phyloP scores from a whole-genome alignment of 2,888 invertebrate species.

The Agrenia bidenticulata region DNA sequence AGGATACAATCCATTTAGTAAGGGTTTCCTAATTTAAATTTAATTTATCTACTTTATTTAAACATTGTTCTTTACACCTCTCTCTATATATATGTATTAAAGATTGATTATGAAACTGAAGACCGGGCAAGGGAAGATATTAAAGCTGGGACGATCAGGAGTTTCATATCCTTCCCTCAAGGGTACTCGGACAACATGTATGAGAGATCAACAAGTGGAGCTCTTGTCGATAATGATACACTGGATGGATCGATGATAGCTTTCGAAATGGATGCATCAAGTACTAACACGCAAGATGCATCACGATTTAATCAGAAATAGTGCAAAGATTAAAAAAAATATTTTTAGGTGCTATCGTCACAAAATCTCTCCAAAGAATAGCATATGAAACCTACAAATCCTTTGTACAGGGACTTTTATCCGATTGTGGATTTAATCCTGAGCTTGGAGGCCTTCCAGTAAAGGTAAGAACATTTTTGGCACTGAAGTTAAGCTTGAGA shows the following conservation, averaged over 20 bases:
- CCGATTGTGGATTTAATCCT: conserved; percentile 19
- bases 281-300: no score
- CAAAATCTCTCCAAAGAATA: conserved; percentile 12
- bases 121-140: conserved; percentile 72
- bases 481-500: no score
- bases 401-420: conserved; percentile 11
- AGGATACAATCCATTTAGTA: conserved; percentile 4
- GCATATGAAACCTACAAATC: conserved; percentile 9
- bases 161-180: conserved; percentile 80
- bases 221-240: conserved; percentile 80
- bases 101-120: conserved; percentile 26
- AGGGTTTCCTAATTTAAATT: no score
- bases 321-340: no score
- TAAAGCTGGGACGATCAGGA: conserved; percentile 77
- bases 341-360: conserved; percentile 16
- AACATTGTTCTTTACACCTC: no score
- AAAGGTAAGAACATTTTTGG: no score
- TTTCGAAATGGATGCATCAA: conserved; percentile 90
- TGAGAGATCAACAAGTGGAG: conserved; percentile 74
- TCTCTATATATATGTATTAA: conserved; percentile 7
- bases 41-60: no score
- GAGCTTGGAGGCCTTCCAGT: conserved; percentile 16
- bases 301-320: no score
- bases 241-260: conserved; percentile 81
- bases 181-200: conserved; percentile 85